Percentiles rank a stretch among this genome's conserved stretches.
These are phyloP conservation scores for Tupaia tana DNA, from an alignment of 2,113 vertebrate species.

Conservation along the genomic window DNA sequence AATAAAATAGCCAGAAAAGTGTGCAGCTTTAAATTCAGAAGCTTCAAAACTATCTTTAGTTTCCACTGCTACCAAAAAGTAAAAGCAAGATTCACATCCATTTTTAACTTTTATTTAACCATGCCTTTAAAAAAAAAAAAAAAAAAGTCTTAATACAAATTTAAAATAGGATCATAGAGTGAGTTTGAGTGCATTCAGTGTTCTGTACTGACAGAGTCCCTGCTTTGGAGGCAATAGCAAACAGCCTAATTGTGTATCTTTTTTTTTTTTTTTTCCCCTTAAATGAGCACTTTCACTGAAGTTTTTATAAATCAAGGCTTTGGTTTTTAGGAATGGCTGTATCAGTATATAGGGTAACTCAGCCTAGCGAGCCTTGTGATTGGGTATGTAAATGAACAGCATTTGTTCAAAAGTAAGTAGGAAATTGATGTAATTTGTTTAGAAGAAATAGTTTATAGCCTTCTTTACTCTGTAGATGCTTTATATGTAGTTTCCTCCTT, in stretches of 20 bases:
- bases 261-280: neutral
- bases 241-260: neutral
- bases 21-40: neutral
- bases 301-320: neutral
- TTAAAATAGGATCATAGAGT: neutral
- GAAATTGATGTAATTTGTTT: neutral
- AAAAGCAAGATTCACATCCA: neutral
- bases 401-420: neutral
- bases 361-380: neutral
- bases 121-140: neutral
- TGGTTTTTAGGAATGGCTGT: neutral
- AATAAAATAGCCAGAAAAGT: neutral
- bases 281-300: neutral
- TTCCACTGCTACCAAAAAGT: constrained; percentile 32
- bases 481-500: neutral
- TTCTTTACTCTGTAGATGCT: neutral
- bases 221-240: neutral
- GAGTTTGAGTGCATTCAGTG: neutral
- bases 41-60: neutral
- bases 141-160: neutral
- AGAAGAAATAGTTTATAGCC: neutral
- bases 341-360: neutral
- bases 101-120: neutral
- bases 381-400: neutral
- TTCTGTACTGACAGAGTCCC: neutral